Percentiles rank a stretch among this genome's conserved stretches.
phyloP scores from a whole-genome alignment of 2,888 invertebrate species.

The Lissocephala sabroskyi region DNA sequence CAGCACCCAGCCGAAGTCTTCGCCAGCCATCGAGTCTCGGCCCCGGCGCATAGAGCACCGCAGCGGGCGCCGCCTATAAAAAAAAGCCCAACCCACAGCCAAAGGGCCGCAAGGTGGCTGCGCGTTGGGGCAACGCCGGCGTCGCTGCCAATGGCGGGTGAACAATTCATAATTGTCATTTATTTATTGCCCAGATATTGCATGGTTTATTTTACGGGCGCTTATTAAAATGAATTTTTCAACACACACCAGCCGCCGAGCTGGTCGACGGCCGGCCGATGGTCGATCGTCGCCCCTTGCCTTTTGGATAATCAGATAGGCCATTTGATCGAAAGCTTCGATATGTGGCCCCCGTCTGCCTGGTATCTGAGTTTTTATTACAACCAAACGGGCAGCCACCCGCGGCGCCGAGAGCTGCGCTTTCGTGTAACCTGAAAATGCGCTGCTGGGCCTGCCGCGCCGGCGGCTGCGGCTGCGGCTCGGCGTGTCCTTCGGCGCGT shows the following conservation, averaged over 20 bases:
- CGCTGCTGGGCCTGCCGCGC: conserved; percentile 18
- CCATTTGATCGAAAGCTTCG: conserved; percentile 70
- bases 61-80: conserved; percentile 40
- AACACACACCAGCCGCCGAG: conserved; percentile 32
- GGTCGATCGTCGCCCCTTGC: no score
- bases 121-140: conserved; percentile 6
- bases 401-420: conserved; percentile 34
- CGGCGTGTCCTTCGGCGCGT: conserved; percentile 37
- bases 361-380: conserved; percentile 35
- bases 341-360: conserved; percentile 40
- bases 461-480: background rate
- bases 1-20: no score
- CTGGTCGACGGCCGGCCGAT: no score
- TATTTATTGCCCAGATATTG: conserved; percentile 69
- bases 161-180: conserved; percentile 72
- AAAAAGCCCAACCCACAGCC: background rate
- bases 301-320: conserved; percentile 61
- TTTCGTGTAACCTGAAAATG: conserved; percentile 36
- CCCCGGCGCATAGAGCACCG: conserved; percentile 33
- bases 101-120: conserved; percentile 17
- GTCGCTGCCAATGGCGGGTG: conserved; percentile 15
- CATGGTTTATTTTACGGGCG: conserved; percentile 67
- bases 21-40: conserved; percentile 27
- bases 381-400: conserved; percentile 38
- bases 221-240: conserved; percentile 70